phyloP scores from a whole-genome alignment of 1,140 invertebrate species.

The Drosophila melanogaster region Release_6_plus_ISO1_MT NC_004354.4:21268001-21268500 shows the following conservation, averaged over 20 bases:
- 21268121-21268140: too few relatives aligned
- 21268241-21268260: conserved; percentile 9
- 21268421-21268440: conserved; percentile 48
- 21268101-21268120: too few relatives aligned
- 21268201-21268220: conserved; percentile 57
- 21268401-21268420: conserved; percentile 58
- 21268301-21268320: conserved; percentile 8
- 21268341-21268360: conserved; percentile 30
- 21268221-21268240: conserved; percentile 66
- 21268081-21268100: too few relatives aligned
- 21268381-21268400: conserved; percentile 78
- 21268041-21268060: not conserved
- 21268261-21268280: conserved; percentile 34
- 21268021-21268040: not conserved
- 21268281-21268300: conserved; percentile 10
- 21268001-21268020: not conserved
- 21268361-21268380: conserved; percentile 79
- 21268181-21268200: not conserved
- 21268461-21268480: conserved; percentile 48
- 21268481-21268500: conserved; percentile 78
- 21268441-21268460: conserved; percentile 47
- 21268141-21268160: too few relatives aligned
- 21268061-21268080: not conserved
- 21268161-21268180: not conserved
- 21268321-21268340: conserved; percentile 42